These are phyloP conservation scores for Gryllus bimaculatus DNA, from an alignment of 1,140 invertebrate genomes.

Conservation along the genomic window DNA sequence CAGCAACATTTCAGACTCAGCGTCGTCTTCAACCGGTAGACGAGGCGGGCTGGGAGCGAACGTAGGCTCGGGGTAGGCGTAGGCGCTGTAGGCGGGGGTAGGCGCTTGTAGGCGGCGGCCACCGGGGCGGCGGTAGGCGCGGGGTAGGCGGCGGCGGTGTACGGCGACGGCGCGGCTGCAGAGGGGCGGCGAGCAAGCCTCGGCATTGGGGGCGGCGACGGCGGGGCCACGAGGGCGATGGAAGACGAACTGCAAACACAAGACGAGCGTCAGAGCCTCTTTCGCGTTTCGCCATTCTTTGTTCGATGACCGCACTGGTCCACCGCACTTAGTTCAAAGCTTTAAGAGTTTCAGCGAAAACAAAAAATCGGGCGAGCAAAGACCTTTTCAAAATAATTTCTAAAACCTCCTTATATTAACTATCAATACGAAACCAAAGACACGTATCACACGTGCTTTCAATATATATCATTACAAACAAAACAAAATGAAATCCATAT, in stretches of 20 bases:
- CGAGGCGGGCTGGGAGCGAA: background rate
- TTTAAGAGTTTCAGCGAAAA: too few species aligned
- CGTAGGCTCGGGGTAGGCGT: background rate
- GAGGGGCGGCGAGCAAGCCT: background rate
- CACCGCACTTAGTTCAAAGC: too few species aligned
- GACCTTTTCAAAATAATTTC: too few species aligned
- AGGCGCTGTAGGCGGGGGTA: background rate
- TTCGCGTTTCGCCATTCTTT: too few species aligned
- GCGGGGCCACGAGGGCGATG: background rate
- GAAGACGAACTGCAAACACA: background rate
- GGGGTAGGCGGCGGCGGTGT: background rate
- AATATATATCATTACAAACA: too few species aligned
- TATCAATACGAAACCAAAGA: too few species aligned
- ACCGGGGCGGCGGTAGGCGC: background rate
- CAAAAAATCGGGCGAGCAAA: too few species aligned
- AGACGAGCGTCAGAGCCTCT: background rate
- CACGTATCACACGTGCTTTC: too few species aligned
- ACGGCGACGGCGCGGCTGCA: background rate
- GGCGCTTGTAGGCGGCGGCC: background rate
- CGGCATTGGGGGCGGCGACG: background rate
- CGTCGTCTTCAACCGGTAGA: background rate
- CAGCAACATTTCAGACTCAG: background rate
- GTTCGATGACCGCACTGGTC: too few species aligned
- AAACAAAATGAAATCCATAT: too few species aligned
- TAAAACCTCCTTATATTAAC: too few species aligned